Evolutionary conservation across 2,113 vertebrate species (phyloP).

Genomic region (Embiotoca jacksoni): DNA sequence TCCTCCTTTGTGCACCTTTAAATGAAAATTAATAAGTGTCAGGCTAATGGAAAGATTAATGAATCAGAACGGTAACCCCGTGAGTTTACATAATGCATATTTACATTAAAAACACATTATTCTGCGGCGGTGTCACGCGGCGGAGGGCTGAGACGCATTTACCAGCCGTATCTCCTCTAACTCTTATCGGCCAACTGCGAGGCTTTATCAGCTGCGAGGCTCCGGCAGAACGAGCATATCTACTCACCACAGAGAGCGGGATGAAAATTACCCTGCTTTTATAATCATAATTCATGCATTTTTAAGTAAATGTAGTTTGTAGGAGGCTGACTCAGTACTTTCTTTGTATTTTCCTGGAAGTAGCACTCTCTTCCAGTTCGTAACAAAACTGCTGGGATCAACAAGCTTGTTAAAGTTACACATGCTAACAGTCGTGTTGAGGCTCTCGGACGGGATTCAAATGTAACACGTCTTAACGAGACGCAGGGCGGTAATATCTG

Average conservation of each 20-base stretch:
- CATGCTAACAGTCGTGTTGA: background rate
- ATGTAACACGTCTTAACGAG: background rate
- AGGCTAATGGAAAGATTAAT: constrained; percentile 73
- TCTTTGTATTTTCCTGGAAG: constrained; percentile 65
- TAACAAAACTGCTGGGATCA: constrained; percentile 56
- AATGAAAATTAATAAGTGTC: constrained; percentile 70
- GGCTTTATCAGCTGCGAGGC: constrained; percentile 59
- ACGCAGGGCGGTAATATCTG: background rate
- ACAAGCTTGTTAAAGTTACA: constrained; percentile 38
- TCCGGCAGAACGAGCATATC: constrained; percentile 62
- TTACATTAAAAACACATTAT: constrained; percentile 69
- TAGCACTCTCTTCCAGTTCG: constrained; percentile 14
- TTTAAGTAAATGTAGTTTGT: constrained; percentile 67
- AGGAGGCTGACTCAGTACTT: constrained; percentile 63
- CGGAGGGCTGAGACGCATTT: background rate
- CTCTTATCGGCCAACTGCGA: constrained; percentile 57
- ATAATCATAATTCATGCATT: constrained; percentile 77
- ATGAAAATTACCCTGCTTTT: constrained; percentile 69
- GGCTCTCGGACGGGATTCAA: constrained; percentile 28
- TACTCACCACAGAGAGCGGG: constrained; percentile 64
- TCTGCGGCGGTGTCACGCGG: background rate
- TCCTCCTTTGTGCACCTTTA: constrained; percentile 59
- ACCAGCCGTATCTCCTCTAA: constrained; percentile 49
- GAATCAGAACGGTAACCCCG: constrained; percentile 33
- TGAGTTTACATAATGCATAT: constrained; percentile 63